Conservation (phyloP, 2,888 invertebrate species). For the Emmelina monodactyla region DNA sequence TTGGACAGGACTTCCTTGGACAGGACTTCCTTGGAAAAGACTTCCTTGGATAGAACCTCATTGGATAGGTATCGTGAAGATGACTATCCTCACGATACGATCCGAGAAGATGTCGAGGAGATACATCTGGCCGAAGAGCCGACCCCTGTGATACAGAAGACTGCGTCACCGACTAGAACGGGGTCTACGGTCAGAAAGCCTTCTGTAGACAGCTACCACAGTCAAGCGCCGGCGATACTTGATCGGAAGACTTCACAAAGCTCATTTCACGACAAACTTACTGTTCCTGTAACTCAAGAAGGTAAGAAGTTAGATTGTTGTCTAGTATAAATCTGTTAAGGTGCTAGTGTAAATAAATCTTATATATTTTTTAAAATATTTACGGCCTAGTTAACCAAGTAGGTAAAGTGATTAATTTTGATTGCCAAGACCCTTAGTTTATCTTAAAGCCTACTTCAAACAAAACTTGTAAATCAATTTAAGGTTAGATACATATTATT, state of each 20-base stretch:
- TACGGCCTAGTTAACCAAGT: too few species aligned
- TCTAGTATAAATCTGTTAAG: too few species aligned
- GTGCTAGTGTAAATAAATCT: too few species aligned
- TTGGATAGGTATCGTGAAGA: conserved; percentile 54
- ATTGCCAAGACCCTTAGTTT: too few species aligned
- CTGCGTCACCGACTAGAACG: conserved; percentile 47
- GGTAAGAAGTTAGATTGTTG: conserved; percentile 27
- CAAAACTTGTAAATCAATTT: too few species aligned
- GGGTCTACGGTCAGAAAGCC: conserved; percentile 43
- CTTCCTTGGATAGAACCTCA: too few species aligned
- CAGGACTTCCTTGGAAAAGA: too few species aligned
- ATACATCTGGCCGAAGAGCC: conserved; percentile 36
- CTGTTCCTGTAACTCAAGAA: conserved; percentile 46
- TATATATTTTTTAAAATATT: too few species aligned
- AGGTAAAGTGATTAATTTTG: too few species aligned
- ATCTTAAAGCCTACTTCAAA: too few species aligned
- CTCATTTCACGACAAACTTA: conserved; percentile 61
- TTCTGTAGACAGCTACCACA: conserved; percentile 55
- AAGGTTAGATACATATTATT: too few species aligned
- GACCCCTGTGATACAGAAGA: conserved; percentile 41
- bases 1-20: too few species aligned
- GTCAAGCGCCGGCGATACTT: conserved; percentile 49
- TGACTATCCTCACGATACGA: conserved; percentile 43
- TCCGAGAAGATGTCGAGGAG: conserved; percentile 42
- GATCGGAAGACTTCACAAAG: conserved; percentile 57